A percentile compares a stretch with the other conserved stretches of the same genome.
Conservation (phyloP, 2,888 invertebrate genomes). For the Sesia apiformis region DNA sequence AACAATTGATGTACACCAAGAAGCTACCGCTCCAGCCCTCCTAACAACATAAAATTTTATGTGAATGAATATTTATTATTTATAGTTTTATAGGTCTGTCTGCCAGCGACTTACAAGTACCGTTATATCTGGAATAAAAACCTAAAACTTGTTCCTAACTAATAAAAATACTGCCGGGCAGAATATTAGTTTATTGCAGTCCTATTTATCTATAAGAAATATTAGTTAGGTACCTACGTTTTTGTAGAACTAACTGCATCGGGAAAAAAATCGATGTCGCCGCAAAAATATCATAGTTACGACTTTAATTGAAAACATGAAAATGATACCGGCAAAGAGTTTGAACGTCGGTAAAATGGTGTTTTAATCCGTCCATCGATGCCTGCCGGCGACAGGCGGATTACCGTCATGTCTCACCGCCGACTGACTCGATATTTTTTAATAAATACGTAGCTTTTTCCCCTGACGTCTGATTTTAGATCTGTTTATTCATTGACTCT, state of each 20-base stretch:
- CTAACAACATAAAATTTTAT: conserved; percentile 62
- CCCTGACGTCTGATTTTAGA: neutral
- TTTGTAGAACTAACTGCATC: neutral
- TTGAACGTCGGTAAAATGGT: conserved; percentile 59
- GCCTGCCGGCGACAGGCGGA: conserved; percentile 59
- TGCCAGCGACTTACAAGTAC: conserved; percentile 32
- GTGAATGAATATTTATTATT: conserved; percentile 62
- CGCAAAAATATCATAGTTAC: conserved; percentile 19
- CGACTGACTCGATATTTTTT: conserved; percentile 29
- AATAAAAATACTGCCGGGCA: neutral
- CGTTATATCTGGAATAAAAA: conserved; percentile 4
- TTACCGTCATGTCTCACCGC: conserved; percentile 45
- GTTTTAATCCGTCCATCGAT: conserved; percentile 68
- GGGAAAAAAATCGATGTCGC: neutral
- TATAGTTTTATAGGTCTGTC: conserved; percentile 54
- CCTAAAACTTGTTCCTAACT: neutral
- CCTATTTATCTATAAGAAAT: neutral
- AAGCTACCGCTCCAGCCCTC: conserved; percentile 31
- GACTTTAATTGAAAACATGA: conserved; percentile 43
- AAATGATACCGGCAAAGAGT: conserved; percentile 43
- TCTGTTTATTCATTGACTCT: neutral
- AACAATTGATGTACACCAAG: conserved; percentile 42
- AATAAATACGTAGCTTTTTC: conserved; percentile 16
- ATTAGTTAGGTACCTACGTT: neutral
- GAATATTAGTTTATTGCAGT: neutral